Evolutionary conservation across 2,888 invertebrate species (phyloP).

Genomic region (Spisula solida): DNA sequence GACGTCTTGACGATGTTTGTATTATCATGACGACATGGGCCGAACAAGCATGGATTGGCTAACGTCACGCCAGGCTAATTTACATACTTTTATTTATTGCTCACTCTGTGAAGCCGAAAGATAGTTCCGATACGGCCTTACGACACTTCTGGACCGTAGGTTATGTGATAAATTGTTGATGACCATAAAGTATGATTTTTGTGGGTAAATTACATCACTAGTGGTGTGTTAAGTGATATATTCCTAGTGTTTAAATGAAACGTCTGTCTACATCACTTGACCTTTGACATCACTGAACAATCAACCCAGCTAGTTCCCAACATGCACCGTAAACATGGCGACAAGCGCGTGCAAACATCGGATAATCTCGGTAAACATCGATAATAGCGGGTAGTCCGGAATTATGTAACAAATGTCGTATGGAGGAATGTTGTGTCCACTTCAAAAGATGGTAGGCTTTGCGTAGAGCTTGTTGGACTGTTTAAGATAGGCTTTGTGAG

Average conservation of each 20-base stretch:
- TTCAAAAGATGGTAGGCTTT: constrained; percentile 43
- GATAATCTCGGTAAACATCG: constrained; percentile 59
- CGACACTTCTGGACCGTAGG: too few relatives aligned
- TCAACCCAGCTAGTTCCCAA: constrained; percentile 41
- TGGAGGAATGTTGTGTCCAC: constrained; percentile 33
- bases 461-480: constrained; percentile 39
- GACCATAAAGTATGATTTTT: too few relatives aligned
- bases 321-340: constrained; percentile 57
- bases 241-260: background rate
- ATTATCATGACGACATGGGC: too few relatives aligned
- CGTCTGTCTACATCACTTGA: constrained; percentile 2
- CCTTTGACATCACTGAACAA: constrained; percentile 33
- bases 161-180: too few relatives aligned
- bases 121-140: too few relatives aligned
- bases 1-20: too few relatives aligned
- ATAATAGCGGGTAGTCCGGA: constrained; percentile 19
- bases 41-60: too few relatives aligned
- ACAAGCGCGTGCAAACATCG: constrained; percentile 62
- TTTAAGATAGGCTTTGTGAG: constrained; percentile 49
- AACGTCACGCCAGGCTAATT: too few relatives aligned
- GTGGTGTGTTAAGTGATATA: too few relatives aligned
- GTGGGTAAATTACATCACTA: too few relatives aligned
- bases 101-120: too few relatives aligned
- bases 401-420: constrained; percentile 54
- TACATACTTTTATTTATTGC: too few relatives aligned